A percentile compares a stretch with the other conserved stretches of the same genome.
Evolutionary conservation across 2,113 vertebrate species (phyloP).

Genomic region (Cryptomyrus ogoouensis): DNA sequence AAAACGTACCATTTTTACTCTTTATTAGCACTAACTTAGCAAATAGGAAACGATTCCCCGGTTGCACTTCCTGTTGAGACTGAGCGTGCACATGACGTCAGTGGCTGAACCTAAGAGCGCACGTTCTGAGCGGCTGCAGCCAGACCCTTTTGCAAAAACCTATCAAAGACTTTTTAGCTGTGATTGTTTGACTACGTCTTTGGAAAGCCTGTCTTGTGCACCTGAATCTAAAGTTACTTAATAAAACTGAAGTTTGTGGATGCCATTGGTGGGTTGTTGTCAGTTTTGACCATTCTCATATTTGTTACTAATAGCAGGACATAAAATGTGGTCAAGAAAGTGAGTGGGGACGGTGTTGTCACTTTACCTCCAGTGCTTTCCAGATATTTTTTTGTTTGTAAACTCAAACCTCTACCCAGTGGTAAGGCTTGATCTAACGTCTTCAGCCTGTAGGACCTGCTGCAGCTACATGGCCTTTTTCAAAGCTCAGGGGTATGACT

Average conservation of each 20-base stretch:
- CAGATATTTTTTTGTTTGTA: neutral
- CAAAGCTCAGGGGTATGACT: neutral
- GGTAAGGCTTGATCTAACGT: neutral
- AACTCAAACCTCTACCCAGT: neutral
- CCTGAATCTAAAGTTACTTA: neutral
- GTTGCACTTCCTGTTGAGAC: too few species aligned
- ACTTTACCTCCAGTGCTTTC: neutral
- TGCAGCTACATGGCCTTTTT: neutral
- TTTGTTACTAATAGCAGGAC: neutral
- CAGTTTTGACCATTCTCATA: neutral
- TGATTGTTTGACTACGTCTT: neutral
- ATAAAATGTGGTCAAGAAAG: neutral
- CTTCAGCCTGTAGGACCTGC: neutral
- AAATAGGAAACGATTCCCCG: too few species aligned
- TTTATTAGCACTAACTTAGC: too few species aligned
- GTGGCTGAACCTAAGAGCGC: too few species aligned
- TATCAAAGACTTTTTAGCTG: neutral
- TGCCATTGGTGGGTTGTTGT: neutral
- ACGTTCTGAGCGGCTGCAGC: too few species aligned
- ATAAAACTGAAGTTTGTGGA: neutral
- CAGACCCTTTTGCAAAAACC: neutral
- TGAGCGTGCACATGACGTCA: too few species aligned
- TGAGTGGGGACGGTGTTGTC: neutral
- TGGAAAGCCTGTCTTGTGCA: neutral
- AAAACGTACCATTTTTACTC: too few species aligned